phyloP scores from a whole-genome alignment of 2,113 vertebrate genomes.

The Corvus hawaiiensis region DNA sequence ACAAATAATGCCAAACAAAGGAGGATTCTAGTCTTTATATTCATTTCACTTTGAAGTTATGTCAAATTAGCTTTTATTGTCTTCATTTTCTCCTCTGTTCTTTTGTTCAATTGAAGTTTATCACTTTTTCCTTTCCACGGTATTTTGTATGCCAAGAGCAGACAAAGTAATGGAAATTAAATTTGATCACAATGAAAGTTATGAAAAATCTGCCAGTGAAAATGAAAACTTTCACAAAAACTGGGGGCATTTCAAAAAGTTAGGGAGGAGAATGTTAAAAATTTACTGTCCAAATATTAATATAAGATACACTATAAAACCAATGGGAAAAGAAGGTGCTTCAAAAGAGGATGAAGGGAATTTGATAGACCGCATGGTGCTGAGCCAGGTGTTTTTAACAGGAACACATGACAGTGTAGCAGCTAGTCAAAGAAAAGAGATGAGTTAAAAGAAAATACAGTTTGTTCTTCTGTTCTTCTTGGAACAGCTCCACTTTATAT shows the following conservation, averaged over 20 bases:
- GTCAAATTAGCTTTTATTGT: neutral
- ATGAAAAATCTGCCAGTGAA: neutral
- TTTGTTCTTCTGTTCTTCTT: neutral
- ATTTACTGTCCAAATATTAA: neutral
- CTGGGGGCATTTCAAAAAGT: accelerated
- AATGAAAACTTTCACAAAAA: neutral
- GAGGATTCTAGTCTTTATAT: neutral
- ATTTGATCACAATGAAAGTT: neutral
- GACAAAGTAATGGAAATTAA: neutral
- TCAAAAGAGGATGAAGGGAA: neutral
- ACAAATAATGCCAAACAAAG: neutral
- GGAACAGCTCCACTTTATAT: neutral
- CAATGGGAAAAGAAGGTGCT: neutral
- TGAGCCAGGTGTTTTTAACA: neutral
- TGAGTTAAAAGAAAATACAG: neutral
- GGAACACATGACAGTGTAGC: neutral
- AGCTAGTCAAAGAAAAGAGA: neutral
- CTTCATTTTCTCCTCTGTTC: neutral
- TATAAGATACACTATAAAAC: neutral
- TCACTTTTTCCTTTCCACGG: neutral
- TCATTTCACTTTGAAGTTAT: neutral
- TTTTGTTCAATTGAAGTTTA: neutral
- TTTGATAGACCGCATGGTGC: neutral
- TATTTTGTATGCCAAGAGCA: neutral
- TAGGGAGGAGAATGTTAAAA: neutral